These are phyloP conservation scores for Scatophagus argus DNA, from an alignment of 2,113 vertebrate species.

Conservation along the genomic window DNA sequence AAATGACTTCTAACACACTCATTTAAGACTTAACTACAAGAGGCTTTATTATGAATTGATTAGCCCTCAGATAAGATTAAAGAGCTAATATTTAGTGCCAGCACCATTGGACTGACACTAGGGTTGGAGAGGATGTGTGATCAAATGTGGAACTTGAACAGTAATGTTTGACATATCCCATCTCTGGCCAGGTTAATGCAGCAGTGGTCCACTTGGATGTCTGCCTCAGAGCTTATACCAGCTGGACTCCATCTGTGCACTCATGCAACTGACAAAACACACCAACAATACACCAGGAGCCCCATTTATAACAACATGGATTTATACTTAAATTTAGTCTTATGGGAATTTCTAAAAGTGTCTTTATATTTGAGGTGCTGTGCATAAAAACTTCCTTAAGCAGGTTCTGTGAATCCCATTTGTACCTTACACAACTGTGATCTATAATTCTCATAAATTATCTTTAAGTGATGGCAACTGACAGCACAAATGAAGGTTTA, in stretches of 20 bases:
- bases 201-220: conserved; percentile 52
- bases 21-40: not conserved
- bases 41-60: not conserved
- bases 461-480: too few relatives aligned
- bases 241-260: conserved; percentile 6
- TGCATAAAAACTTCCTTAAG: too few relatives aligned
- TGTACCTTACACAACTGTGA: too few relatives aligned
- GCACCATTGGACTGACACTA: not conserved
- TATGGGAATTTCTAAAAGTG: too few relatives aligned
- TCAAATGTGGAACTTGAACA: not conserved
- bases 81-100: not conserved
- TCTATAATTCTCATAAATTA: too few relatives aligned
- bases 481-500: too few relatives aligned
- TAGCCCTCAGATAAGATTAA: not conserved
- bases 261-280: not conserved
- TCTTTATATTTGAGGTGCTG: too few relatives aligned
- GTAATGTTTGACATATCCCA: conserved; percentile 35
- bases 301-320: too few relatives aligned
- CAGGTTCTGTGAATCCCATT: too few relatives aligned
- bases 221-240: conserved; percentile 43
- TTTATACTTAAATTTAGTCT: too few relatives aligned
- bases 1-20: conserved; percentile 2
- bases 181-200: conserved; percentile 62
- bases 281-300: not conserved
- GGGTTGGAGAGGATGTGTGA: not conserved